These are phyloP conservation scores for Carcharodon carcharias DNA, from an alignment of 2,797 vertebrate species.

Conservation along the genomic window DNA sequence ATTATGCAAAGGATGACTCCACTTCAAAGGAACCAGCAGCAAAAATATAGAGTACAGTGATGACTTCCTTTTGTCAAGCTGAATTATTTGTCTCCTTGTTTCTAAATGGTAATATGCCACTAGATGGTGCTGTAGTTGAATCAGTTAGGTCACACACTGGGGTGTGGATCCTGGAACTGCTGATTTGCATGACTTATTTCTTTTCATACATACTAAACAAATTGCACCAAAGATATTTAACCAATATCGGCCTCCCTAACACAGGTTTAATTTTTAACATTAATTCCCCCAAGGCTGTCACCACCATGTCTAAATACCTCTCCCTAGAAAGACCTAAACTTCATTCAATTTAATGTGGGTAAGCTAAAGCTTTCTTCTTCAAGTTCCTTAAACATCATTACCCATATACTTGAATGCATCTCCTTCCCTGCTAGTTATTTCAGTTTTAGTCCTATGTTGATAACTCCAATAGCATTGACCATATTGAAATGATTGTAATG, in stretches of 20 bases:
- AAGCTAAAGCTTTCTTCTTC: background rate
- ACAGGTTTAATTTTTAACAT: background rate
- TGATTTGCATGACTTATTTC: background rate
- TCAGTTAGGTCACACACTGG: background rate
- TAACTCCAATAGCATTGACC: no score
- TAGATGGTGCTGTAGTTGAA: slow-evolving; percentile 23
- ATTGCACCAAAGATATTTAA: background rate
- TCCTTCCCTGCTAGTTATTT: background rate
- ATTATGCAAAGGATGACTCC: background rate
- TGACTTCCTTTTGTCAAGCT: background rate
- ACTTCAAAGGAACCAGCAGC: background rate
- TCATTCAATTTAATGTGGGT: background rate
- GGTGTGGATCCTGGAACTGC: background rate
- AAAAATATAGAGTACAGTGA: background rate
- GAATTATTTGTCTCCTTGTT: background rate
- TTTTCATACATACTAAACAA: background rate
- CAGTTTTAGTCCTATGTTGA: no score
- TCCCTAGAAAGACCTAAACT: background rate
- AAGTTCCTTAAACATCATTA: background rate
- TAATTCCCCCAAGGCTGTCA: background rate
- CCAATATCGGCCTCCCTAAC: background rate
- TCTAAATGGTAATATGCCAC: background rate
- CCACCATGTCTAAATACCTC: background rate
- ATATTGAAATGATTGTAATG: no score
- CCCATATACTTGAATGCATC: background rate